Evolutionary conservation across 2,113 vertebrate genomes (phyloP).

Genomic region (Peucedramus taeniatus): DNA sequence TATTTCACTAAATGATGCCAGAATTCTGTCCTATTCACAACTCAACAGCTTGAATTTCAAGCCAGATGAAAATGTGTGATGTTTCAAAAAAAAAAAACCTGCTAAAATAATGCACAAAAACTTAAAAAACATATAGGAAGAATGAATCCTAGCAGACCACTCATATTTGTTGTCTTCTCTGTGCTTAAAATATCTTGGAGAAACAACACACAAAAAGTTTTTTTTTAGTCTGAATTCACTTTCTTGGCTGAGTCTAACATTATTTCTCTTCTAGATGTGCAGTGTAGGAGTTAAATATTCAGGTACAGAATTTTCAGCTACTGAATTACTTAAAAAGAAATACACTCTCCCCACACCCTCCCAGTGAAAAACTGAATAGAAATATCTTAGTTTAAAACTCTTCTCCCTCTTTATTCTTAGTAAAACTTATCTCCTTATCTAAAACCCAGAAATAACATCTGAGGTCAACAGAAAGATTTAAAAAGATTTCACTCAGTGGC

Average conservation of each 20-base stretch:
- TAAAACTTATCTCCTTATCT: not conserved
- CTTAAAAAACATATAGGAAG: not conserved
- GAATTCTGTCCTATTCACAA: not conserved
- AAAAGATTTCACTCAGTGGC: not conserved
- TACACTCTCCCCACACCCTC: fast-evolving
- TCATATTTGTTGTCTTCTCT: not conserved
- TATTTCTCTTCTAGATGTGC: not conserved
- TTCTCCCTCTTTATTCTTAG: not conserved
- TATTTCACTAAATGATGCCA: not conserved
- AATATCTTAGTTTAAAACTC: not conserved
- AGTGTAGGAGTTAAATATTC: not conserved
- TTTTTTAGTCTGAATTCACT: not conserved
- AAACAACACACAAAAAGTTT: not conserved
- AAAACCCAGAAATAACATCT: not conserved
- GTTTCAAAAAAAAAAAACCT: not conserved
- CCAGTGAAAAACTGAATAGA: not conserved
- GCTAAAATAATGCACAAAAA: not conserved
- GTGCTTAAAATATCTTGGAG: not conserved
- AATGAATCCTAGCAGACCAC: not conserved
- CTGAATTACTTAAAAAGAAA: not conserved
- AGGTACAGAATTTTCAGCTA: not conserved
- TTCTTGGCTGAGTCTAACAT: not conserved
- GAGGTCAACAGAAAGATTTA: not conserved
- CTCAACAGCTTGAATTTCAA: not conserved
- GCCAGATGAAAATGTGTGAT: not conserved